A percentile compares a stretch with the other conserved stretches of the same genome.
phyloP scores from a whole-genome alignment of 1,140 invertebrate species.

The Oncopeltus fasciatus region DNA sequence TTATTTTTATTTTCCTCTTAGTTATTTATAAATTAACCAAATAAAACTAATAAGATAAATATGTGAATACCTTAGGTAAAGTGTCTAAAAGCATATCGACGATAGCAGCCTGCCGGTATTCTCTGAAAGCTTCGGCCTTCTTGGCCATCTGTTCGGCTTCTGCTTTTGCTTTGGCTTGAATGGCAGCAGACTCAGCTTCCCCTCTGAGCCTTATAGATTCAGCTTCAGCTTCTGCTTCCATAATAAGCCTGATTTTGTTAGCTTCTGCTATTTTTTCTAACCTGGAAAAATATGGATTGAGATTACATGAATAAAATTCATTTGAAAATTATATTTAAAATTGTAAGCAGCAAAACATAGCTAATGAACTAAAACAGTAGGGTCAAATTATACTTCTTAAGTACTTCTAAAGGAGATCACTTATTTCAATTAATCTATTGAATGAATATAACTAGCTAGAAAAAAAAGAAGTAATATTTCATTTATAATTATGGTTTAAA shows the following conservation, averaged over 20 bases:
- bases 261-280: constrained; percentile 89
- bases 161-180: constrained; percentile 84
- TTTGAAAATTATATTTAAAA: neutral
- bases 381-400: too few species aligned
- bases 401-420: too few species aligned
- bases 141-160: constrained; percentile 93
- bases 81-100: constrained; percentile 93
- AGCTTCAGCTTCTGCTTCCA: constrained; percentile 88
- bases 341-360: too few species aligned
- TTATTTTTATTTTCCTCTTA: too few species aligned
- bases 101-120: constrained; percentile 92
- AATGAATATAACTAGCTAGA: too few species aligned
- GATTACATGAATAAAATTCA: neutral
- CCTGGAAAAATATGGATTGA: constrained; percentile 29
- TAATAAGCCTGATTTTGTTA: constrained; percentile 63
- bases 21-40: too few species aligned
- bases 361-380: too few species aligned
- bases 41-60: too few species aligned
- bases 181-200: constrained; percentile 85
- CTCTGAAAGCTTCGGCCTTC: constrained; percentile 91
- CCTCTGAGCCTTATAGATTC: constrained; percentile 69
- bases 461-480: too few species aligned
- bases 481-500: too few species aligned
- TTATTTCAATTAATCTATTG: too few species aligned
- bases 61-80: constrained; percentile 70